Conservation (phyloP, 1,140 invertebrate species). For the Halesus radiatus region DNA sequence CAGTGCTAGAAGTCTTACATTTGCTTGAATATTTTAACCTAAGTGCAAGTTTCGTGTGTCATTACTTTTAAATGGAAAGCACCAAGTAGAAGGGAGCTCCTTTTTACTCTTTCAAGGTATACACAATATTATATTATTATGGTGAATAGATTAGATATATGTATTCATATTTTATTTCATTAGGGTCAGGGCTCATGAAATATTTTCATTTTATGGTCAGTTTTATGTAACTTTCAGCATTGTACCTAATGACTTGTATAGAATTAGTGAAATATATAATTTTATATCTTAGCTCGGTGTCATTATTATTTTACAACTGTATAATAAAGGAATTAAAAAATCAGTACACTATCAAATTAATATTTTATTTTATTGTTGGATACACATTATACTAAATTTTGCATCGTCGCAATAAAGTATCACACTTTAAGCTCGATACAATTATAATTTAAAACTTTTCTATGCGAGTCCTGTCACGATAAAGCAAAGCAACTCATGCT, state of each 20-base stretch:
- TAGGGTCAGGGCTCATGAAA: constrained; percentile 51
- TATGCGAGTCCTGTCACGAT: no score
- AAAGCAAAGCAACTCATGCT: no score
- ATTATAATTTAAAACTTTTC: no score
- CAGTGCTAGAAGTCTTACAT: constrained; percentile 33
- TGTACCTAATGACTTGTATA: constrained; percentile 57
- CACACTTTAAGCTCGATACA: no score
- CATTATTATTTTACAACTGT: constrained; percentile 47
- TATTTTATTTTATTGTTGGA: constrained; percentile 28
- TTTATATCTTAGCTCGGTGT: constrained; percentile 55
- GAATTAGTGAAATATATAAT: constrained; percentile 59
- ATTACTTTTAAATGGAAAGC: constrained; percentile 36
- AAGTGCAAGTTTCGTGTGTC: constrained; percentile 40
- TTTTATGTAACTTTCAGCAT: constrained; percentile 56
- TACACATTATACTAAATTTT: no score
- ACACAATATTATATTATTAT: constrained; percentile 33
- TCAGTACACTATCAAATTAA: constrained; percentile 29
- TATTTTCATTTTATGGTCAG: constrained; percentile 56
- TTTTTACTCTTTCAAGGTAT: constrained; percentile 32
- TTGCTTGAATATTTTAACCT: constrained; percentile 36
- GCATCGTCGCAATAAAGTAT: no score
- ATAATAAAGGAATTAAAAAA: constrained; percentile 29
- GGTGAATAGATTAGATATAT: constrained; percentile 39
- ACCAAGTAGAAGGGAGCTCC: constrained; percentile 20
- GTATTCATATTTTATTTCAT: constrained; percentile 42